A percentile compares a stretch with the other conserved stretches of the same genome.
Evolutionary conservation across 2,797 vertebrate genomes (phyloP).

Genomic region (Picus viridis): DNA sequence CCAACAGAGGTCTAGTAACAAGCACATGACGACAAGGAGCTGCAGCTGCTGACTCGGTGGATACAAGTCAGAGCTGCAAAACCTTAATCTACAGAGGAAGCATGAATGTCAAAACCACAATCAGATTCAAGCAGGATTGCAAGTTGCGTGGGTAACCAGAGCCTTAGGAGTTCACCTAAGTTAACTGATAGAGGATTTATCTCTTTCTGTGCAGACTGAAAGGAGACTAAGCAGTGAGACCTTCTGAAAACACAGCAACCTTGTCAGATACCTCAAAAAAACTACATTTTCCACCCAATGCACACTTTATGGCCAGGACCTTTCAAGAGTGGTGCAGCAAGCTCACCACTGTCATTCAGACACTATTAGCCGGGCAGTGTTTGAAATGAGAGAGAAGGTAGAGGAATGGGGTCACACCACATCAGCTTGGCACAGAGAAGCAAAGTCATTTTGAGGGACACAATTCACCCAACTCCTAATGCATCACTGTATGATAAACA

Average conservation of each 20-base stretch:
- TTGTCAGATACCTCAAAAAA: neutral
- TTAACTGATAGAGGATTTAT: neutral
- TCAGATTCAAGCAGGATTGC: constrained; percentile 2
- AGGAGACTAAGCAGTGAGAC: neutral
- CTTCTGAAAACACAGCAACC: neutral
- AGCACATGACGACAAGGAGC: neutral
- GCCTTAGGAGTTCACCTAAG: neutral
- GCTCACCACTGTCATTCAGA: neutral
- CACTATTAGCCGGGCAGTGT: neutral
- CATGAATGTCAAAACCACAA: neutral
- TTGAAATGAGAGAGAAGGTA: rapidly evolving
- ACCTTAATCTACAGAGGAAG: neutral
- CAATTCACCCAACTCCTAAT: neutral
- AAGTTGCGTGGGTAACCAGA: neutral
- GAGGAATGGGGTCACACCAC: neutral
- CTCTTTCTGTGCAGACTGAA: neutral
- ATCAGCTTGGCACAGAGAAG: neutral
- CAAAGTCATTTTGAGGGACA: too few species aligned
- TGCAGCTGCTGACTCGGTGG: constrained; percentile 21
- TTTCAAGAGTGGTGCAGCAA: neutral
- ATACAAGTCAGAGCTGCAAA: constrained; percentile 40
- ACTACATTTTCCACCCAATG: neutral
- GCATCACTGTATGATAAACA: neutral
- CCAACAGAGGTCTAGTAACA: neutral
- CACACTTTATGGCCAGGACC: neutral